Evolutionary conservation across 1,140 invertebrate genomes (phyloP), one percentile per base, ranked within the genome.

Genomic region (Stratiolaelaps scimitus): DNA sequence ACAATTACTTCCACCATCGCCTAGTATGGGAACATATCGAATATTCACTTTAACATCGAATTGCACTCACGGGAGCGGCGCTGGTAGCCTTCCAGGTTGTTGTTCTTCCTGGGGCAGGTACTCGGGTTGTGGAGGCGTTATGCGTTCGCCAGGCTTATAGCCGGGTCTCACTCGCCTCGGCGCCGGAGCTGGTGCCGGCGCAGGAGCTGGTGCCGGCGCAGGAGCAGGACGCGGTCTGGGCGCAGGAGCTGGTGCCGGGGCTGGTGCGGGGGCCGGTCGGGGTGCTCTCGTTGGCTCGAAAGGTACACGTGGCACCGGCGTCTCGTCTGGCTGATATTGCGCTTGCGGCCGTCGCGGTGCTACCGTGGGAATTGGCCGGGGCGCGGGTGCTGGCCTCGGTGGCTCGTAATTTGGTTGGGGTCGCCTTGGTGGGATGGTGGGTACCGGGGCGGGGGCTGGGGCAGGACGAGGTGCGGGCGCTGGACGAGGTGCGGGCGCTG

Each of bases 281-380:
- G 53, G 53, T 29, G 53, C 53, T 60, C 53, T 60, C 23, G 53
- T 60, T 15, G 53, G 53, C 20, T 60, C 53, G 53, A 60, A 60
- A 17, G 15, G 15, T 34, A 60, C 53, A 15, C 23, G 26, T 34
- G n/a, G n/a, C 34, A 60, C 34, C 15, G 26, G 15, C 15, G 26
- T 13, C 20, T n/a, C 23, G 4, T 40, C 34, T 26, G 53, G 53
- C 23, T 60, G 26, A 23, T 60, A 60, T 10, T 60, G 53, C 15
- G 13, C 2, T 60, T 60, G 53, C 26, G 15, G 26, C 53, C 53
- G 26, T 23, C 53, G 1, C 2, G 53, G 53, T 29, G 23, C 53
- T 5, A 60, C 23, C 26, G 53, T 60, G 15, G 15, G 26, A 28
- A 48, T 28, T 4, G 47, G 47, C 15, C 47, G 20, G 19, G 20